These are phyloP conservation scores for Halcyon smyrnensis DNA, from an alignment of 2,797 vertebrate species.

Conservation along the genomic window DNA sequence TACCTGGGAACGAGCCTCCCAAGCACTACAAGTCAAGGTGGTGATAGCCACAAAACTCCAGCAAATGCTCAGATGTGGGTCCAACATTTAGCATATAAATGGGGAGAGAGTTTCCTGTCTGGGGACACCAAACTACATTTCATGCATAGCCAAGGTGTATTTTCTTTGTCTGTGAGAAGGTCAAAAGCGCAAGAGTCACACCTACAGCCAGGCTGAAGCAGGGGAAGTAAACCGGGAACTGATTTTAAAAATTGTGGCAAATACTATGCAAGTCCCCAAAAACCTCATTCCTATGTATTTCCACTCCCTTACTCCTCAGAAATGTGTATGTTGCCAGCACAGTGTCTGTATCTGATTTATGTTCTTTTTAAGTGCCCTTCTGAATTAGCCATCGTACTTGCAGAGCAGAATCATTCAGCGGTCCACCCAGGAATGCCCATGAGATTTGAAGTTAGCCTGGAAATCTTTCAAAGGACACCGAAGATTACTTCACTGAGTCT, in stretches of 20 bases:
- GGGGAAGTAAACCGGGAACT: not conserved
- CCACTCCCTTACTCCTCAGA: not conserved
- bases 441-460: not conserved
- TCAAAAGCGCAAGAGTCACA: not conserved
- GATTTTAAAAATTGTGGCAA: not conserved
- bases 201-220: not conserved
- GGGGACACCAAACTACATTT: not conserved
- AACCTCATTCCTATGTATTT: not conserved
- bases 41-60: not conserved
- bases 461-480: constrained; percentile 52
- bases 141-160: not conserved
- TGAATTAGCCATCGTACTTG: not conserved
- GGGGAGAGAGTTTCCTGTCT: not conserved
- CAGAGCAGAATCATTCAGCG: not conserved
- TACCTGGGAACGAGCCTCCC: not conserved
- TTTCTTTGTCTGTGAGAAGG: constrained; percentile 19
- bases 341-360: not conserved
- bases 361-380: not conserved
- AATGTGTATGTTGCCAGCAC: not conserved
- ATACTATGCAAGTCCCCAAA: not conserved
- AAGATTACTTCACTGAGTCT: constrained; percentile 20
- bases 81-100: not conserved
- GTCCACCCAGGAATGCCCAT: not conserved
- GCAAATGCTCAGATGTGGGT: not conserved
- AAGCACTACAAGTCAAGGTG: not conserved